A percentile compares a stretch with the other conserved stretches of the same genome.
phyloP scores from a whole-genome alignment of 2,113 vertebrate species.

The Lagopus leucura region DNA sequence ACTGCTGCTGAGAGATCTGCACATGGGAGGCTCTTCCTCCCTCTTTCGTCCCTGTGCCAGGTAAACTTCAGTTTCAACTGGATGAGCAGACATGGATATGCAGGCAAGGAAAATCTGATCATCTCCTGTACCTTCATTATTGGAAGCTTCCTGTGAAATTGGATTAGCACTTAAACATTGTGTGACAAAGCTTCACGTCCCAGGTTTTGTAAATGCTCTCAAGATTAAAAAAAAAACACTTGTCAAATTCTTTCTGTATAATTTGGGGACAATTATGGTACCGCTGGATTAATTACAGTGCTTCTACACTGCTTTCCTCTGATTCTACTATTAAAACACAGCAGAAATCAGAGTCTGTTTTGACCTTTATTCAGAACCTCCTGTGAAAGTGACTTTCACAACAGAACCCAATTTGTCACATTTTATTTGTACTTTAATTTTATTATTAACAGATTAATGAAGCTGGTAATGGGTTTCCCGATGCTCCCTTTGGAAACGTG shows the following conservation, averaged over 20 bases:
- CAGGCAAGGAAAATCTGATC: neutral
- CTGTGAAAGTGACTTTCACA: constrained; percentile 56
- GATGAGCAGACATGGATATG: neutral
- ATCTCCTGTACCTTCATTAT: neutral
- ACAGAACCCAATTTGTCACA: constrained; percentile 64
- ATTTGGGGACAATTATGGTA: constrained; percentile 35
- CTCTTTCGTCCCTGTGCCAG: neutral
- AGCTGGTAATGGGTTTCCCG: constrained; percentile 60
- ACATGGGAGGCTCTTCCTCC: neutral
- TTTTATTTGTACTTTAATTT: constrained; percentile 75
- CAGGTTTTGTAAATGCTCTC: constrained; percentile 29
- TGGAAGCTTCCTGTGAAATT: constrained; percentile 5
- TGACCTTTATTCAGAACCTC: constrained; percentile 62
- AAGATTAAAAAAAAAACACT: neutral
- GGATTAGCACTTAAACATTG: constrained; percentile 16
- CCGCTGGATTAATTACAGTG: constrained; percentile 49
- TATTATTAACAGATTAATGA: constrained; percentile 73
- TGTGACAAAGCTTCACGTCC: constrained; percentile 1
- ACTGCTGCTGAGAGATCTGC: neutral
- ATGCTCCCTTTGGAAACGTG: constrained; percentile 62
- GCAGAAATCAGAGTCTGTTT: constrained; percentile 43
- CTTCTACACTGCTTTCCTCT: constrained; percentile 33
- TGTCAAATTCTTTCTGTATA: neutral
- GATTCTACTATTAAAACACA: constrained; percentile 35
- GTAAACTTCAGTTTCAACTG: neutral